Conservation (phyloP, 2,113 vertebrate species). For the Sigmodon hispidus region DNA sequence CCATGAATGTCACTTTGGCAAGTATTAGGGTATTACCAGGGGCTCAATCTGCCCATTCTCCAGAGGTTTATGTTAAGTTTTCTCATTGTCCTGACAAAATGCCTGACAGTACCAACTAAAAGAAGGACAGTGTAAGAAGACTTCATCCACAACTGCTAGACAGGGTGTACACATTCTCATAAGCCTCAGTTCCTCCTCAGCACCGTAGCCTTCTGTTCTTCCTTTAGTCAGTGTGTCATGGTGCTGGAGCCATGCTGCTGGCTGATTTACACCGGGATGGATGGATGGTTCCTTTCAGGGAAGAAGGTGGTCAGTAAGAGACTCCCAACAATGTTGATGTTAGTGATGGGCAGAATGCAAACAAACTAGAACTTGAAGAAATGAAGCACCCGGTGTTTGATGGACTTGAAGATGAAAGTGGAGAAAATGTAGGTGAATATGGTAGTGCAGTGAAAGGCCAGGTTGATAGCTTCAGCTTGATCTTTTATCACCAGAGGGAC, state of each 20-base stretch:
- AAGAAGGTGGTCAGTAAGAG: slow-evolving; percentile 86
- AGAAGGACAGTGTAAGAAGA: slow-evolving; percentile 90
- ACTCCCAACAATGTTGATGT: slow-evolving; percentile 86
- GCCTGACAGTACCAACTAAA: slow-evolving; percentile 75
- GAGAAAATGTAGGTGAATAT: slow-evolving; percentile 89
- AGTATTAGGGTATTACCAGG: background rate
- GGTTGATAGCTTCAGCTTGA: slow-evolving; percentile 95
- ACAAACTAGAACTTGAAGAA: slow-evolving; percentile 91
- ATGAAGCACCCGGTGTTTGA: slow-evolving; percentile 93
- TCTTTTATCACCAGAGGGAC: slow-evolving; percentile 94
- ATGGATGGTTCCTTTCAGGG: slow-evolving; percentile 95
- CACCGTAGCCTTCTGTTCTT: slow-evolving; percentile 97
- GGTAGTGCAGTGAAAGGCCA: slow-evolving; percentile 86
- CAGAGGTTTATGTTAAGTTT: background rate
- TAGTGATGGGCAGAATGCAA: slow-evolving; percentile 88
- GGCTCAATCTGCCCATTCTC: background rate
- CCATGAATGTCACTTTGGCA: accelerated
- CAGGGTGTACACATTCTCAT: slow-evolving; percentile 95
- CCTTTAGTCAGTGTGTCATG: slow-evolving; percentile 95
- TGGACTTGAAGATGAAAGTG: slow-evolving; percentile 90
- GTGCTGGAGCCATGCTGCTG: slow-evolving; percentile 94
- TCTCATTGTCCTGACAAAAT: background rate
- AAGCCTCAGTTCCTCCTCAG: slow-evolving; percentile 94
- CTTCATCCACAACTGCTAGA: slow-evolving; percentile 95
- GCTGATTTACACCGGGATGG: slow-evolving; percentile 95